These are phyloP conservation scores for Drosophila trapezifrons DNA, from an alignment of 1,140 invertebrate species.

Conservation along the genomic window DNA sequence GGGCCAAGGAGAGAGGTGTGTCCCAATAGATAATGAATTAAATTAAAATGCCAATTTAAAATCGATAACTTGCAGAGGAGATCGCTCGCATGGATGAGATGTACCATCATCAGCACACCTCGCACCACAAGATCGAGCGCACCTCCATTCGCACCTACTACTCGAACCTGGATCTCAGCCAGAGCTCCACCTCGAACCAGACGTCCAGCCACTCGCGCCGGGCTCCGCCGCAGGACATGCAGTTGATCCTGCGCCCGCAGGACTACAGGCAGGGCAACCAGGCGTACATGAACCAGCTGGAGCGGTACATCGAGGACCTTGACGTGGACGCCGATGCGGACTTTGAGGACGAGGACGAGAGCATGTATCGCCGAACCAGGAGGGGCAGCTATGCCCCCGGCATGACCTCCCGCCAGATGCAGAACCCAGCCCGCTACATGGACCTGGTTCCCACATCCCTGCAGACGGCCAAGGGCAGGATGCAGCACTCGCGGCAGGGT, in stretches of 20 bases:
- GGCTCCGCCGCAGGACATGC: constrained; percentile 33
- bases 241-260: constrained; percentile 44
- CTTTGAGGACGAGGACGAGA: constrained; percentile 66
- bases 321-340: constrained; percentile 64
- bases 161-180: constrained; percentile 80
- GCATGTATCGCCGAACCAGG: constrained; percentile 54
- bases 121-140: constrained; percentile 80
- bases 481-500: constrained; percentile 57
- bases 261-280: constrained; percentile 43
- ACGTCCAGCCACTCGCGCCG: constrained; percentile 57
- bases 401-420: constrained; percentile 61
- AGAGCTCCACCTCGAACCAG: constrained; percentile 58
- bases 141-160: constrained; percentile 83
- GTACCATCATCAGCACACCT: constrained; percentile 75
- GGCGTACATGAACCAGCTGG: constrained; percentile 70
- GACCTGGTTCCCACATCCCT: constrained; percentile 66
- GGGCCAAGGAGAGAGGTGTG: constrained; percentile 89
- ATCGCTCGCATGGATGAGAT: constrained; percentile 86
- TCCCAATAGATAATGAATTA: too few species aligned
- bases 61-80: constrained; percentile 86
- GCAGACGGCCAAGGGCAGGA: constrained; percentile 78
- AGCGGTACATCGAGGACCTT: constrained; percentile 73
- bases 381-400: constrained; percentile 70
- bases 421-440: constrained; percentile 58
- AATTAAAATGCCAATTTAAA: neutral